Evolutionary conservation across 2,113 vertebrate genomes (phyloP), one percentile per base, ranked within the genome.

Genomic region (Himantopus leucocephalus): DNA sequence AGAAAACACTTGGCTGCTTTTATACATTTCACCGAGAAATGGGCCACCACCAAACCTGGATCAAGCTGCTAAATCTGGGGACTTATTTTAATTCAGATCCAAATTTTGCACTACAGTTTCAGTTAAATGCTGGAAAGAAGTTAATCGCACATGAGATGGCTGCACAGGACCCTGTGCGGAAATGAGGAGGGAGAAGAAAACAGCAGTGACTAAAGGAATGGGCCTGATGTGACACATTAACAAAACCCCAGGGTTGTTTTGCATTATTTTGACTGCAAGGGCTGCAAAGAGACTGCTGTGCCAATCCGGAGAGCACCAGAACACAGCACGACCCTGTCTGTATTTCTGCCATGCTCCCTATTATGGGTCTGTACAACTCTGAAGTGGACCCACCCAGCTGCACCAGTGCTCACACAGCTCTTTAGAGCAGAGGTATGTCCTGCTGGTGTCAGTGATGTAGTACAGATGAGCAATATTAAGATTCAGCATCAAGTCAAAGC

Each of bases 21-120:
- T 88, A 95, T 23, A 93, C 55, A 83, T 96, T 95, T 92, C 75
- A 55, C 50, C 12, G 9, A 96, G 78, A 94, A 96, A 71, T 63
- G 50, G 82, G 88, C 85, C 92, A 95, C 85, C 71, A 96, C 67
- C 92, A 96, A 95, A 93, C 85, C 88, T 66, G 71, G 71, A 96
- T 90, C 78, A 80, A 92, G 85, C 50, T 88, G 59, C 67, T 94
- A 94, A 90, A 88, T 94, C 85, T 84, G 59, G 26, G 50, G 23
- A 66, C 47, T 6, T 83, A 70, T 90, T 94, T 76, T 47, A 88
- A 84, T 62, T 71, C 85, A 74, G 58, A 76, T 74, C 37, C 47
- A 85, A 83, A 80, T 90, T 90, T 79, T 96, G 63, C 55, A 76
- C 32, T 83, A 34, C 41, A 77, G 30, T 60, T 48, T 72, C 45